Evolutionary conservation across 2,888 invertebrate genomes (phyloP).

Genomic region (Nycteola revayana): DNA sequence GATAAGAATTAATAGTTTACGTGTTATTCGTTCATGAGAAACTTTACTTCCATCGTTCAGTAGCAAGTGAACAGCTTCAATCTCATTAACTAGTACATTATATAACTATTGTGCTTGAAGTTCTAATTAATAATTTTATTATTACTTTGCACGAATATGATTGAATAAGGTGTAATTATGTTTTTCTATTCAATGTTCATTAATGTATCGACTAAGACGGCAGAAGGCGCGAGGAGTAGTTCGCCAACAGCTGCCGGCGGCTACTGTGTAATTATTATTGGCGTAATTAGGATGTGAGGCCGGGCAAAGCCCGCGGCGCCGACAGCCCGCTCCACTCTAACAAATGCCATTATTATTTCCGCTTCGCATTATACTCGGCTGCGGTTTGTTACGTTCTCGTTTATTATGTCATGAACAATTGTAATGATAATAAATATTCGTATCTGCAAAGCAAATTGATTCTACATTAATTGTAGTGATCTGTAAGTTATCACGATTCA

Average conservation of each 20-base stretch:
- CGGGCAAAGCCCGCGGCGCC: slow-evolving; percentile 66
- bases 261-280: slow-evolving; percentile 77
- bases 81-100: too few relatives aligned
- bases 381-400: slow-evolving; percentile 67
- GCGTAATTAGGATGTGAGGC: slow-evolving; percentile 79
- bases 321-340: slow-evolving; percentile 50
- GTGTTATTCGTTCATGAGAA: too few relatives aligned
- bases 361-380: slow-evolving; percentile 65
- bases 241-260: slow-evolving; percentile 56
- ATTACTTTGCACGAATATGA: slow-evolving; percentile 11
- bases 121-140: slow-evolving; percentile 13
- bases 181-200: slow-evolving; percentile 35
- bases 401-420: slow-evolving; percentile 71
- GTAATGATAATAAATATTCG: slow-evolving; percentile 65
- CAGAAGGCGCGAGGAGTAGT: slow-evolving; percentile 45
- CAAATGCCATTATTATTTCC: slow-evolving; percentile 79
- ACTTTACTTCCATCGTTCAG: too few relatives aligned
- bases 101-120: background rate
- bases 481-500: slow-evolving; percentile 50
- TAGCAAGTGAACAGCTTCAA: too few relatives aligned
- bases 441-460: slow-evolving; percentile 65
- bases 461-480: slow-evolving; percentile 63
- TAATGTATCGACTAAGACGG: slow-evolving; percentile 48
- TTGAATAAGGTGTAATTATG: slow-evolving; percentile 20
- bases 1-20: too few relatives aligned